A percentile compares a stretch with the other conserved stretches of the same genome.
phyloP scores from a whole-genome alignment of 2,113 vertebrate genomes.

The Alexandromys fortis region DNA sequence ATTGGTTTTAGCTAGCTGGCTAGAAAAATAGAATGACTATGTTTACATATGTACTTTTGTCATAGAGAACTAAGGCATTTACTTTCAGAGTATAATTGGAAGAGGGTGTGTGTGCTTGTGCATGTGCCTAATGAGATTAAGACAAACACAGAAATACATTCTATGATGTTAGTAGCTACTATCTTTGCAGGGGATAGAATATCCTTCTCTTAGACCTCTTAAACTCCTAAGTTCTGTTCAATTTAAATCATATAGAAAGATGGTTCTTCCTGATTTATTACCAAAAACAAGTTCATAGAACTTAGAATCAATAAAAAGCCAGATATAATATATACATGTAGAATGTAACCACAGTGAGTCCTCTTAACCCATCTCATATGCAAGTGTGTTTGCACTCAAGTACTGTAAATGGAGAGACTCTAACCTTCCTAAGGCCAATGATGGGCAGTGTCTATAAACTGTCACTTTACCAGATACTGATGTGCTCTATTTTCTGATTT shows the following conservation, averaged over 20 bases:
- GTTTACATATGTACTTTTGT: accelerated
- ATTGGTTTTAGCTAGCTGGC: background rate
- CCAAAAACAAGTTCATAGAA: background rate
- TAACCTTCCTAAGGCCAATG: background rate
- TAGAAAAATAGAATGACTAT: background rate
- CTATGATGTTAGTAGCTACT: background rate
- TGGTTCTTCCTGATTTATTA: background rate
- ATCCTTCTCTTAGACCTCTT: background rate
- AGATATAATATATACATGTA: background rate
- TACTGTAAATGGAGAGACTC: background rate
- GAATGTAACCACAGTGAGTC: background rate
- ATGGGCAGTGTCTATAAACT: background rate
- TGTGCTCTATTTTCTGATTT: conserved; percentile 50
- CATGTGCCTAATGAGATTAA: background rate
- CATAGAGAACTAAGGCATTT: background rate
- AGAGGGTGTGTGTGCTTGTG: background rate
- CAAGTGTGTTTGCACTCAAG: background rate
- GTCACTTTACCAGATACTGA: conserved; percentile 10
- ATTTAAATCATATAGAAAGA: background rate
- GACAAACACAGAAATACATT: background rate
- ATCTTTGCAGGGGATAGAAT: background rate
- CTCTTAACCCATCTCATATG: background rate
- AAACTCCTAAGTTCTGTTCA: background rate
- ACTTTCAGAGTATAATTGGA: background rate
- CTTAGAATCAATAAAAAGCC: conserved; percentile 41